These are phyloP conservation scores for Tiliacea aurago DNA, from an alignment of 2,888 invertebrate species.

Conservation along the genomic window DNA sequence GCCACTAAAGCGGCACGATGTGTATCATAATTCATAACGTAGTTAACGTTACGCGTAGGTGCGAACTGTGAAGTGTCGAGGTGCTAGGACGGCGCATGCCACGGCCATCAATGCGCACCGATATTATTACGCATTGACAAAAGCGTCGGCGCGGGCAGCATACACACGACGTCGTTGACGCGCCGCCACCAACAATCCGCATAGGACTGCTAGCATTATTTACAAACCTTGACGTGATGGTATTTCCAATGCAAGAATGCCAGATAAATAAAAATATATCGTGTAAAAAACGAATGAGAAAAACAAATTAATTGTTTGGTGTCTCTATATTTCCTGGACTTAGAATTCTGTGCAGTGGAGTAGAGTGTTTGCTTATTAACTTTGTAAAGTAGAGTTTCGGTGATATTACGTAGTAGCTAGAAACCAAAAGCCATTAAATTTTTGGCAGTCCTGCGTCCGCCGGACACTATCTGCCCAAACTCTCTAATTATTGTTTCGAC, in stretches of 20 bases:
- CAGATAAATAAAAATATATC: conserved; percentile 31
- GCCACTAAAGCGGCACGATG: too few relatives aligned
- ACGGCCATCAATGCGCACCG: conserved; percentile 60
- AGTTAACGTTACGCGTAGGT: conserved; percentile 11
- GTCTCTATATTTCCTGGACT: neutral
- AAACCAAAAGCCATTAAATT: neutral
- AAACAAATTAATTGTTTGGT: conserved; percentile 1
- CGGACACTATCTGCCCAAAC: conserved; percentile 37
- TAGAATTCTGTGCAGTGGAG: neutral
- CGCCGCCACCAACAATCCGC: conserved; percentile 61
- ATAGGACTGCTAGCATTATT: conserved; percentile 67
- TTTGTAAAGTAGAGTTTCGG: neutral
- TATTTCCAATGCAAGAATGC: conserved; percentile 50
- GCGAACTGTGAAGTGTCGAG: conserved; percentile 33
- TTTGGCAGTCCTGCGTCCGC: conserved; percentile 39
- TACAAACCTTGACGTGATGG: conserved; percentile 64
- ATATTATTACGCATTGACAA: conserved; percentile 84
- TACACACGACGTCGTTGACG: conserved; percentile 84
- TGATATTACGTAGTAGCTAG: neutral
- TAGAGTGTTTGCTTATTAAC: neutral
- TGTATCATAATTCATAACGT: neutral
- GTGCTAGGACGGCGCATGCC: conserved; percentile 60
- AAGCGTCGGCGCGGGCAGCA: conserved; percentile 74
- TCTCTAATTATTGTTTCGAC: conserved; percentile 66
- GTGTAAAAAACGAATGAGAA: conserved; percentile 5